phyloP scores from a whole-genome alignment of 1,140 invertebrate species.

The Medauroidea extradentata region DNA sequence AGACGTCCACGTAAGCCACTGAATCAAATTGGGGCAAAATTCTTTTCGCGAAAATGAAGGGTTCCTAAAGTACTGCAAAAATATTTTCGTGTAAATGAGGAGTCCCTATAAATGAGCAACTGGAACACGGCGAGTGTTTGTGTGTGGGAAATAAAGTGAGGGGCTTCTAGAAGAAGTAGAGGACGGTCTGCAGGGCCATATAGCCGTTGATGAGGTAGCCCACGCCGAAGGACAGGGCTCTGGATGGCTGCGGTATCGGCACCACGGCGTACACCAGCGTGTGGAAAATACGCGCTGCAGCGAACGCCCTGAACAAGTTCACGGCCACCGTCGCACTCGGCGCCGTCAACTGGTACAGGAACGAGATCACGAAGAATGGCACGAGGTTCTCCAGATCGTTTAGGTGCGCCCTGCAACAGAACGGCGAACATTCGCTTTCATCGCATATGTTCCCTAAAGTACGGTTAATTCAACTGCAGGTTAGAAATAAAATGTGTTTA shows the following conservation, averaged over 20 bases:
- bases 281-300: constrained; percentile 52
- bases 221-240: constrained; percentile 50
- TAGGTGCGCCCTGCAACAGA: constrained; percentile 53
- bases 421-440: no score
- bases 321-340: constrained; percentile 50
- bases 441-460: no score
- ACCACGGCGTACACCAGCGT: constrained; percentile 55
- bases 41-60: no score
- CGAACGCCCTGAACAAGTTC: constrained; percentile 55
- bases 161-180: background rate
- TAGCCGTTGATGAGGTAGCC: constrained; percentile 48
- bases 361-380: constrained; percentile 55
- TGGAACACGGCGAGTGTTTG: no score
- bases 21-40: no score
- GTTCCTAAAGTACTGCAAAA: no score
- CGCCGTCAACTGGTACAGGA: constrained; percentile 55
- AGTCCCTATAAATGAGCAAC: no score
- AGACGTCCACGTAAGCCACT: no score
- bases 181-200: constrained; percentile 43
- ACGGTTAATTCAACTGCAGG: no score
- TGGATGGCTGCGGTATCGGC: constrained; percentile 52
- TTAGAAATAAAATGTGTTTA: no score
- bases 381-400: constrained; percentile 68
- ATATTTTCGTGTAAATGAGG: no score
- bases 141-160: no score